phyloP scores from a whole-genome alignment of 2,113 vertebrate genomes.

The Caranx ignobilis region DNA sequence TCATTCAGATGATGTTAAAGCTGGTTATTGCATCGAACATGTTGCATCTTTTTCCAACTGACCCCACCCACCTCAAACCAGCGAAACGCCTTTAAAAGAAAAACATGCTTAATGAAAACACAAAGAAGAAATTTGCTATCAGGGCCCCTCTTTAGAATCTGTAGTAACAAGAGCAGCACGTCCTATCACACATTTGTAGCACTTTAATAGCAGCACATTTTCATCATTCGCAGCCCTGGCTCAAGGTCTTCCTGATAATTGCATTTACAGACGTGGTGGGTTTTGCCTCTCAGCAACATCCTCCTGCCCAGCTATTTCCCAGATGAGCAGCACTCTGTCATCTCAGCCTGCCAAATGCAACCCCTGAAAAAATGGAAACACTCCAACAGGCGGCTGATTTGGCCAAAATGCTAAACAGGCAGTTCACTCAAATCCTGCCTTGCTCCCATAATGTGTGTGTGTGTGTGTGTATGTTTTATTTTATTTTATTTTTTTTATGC shows the following conservation, averaged over 20 bases:
- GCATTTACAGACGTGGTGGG: slow-evolving; percentile 69
- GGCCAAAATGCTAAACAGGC: slow-evolving; percentile 53
- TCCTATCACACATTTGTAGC: slow-evolving; percentile 25
- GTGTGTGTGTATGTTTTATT: background rate
- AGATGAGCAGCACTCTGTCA: slow-evolving; percentile 71
- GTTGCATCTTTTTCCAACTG: background rate
- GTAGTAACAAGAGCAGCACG: slow-evolving; percentile 12
- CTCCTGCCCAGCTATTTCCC: slow-evolving; percentile 63
- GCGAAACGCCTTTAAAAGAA: background rate
- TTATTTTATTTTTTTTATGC: background rate
- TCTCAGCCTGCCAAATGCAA: slow-evolving; percentile 63
- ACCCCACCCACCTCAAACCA: background rate
- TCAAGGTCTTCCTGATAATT: slow-evolving; percentile 69
- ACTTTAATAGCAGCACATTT: slow-evolving; percentile 25
- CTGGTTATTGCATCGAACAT: background rate
- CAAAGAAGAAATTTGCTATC: slow-evolving; percentile 2
- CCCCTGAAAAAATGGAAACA: slow-evolving; percentile 48
- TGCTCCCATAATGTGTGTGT: slow-evolving; percentile 13
- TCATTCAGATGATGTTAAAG: background rate
- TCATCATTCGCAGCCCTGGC: slow-evolving; percentile 23
- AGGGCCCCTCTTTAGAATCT: slow-evolving; percentile 5
- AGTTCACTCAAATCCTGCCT: slow-evolving; percentile 25
- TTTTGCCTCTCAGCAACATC: slow-evolving; percentile 64
- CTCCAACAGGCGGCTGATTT: slow-evolving; percentile 49
- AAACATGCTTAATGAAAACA: background rate